phyloP scores from a whole-genome alignment of 2,797 vertebrate genomes.

The Leptatherina wallacei region DNA sequence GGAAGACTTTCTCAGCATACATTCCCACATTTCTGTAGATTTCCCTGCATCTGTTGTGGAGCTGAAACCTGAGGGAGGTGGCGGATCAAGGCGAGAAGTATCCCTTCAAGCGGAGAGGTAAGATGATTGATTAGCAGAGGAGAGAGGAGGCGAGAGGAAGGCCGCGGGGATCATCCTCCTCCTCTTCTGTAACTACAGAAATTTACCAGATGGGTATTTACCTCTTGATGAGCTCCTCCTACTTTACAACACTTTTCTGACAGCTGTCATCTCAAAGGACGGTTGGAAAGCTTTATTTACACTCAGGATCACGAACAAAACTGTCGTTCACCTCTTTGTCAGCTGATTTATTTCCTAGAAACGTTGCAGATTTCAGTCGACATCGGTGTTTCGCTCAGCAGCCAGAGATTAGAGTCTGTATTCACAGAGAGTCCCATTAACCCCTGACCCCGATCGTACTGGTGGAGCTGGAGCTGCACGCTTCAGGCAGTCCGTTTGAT shows the following conservation, averaged over 20 bases:
- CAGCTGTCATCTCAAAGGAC: background rate
- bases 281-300: conserved; percentile 1
- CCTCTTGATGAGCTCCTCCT: conserved; percentile 5
- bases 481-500: background rate
- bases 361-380: background rate
- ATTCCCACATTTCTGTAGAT: background rate
- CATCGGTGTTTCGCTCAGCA: background rate
- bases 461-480: conserved; percentile 11
- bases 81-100: background rate
- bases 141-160: conserved; percentile 9
- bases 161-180: conserved; percentile 28
- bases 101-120: conserved; percentile 39
- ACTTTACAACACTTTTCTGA: conserved; percentile 4
- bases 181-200: conserved; percentile 18
- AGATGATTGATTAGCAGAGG: conserved; percentile 4
- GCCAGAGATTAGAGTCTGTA: conserved; percentile 38
- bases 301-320: background rate
- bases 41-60: conserved; percentile 13
- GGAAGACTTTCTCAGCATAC: conserved; percentile 35
- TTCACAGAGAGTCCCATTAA: conserved; percentile 56
- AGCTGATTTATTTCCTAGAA: background rate
- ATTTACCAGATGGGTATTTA: conserved; percentile 13
- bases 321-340: too few relatives aligned
- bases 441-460: conserved; percentile 52
- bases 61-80: conserved; percentile 24